Evolutionary conservation across 2,797 vertebrate genomes (phyloP).

Genomic region (Phoxinus dragarum): DNA sequence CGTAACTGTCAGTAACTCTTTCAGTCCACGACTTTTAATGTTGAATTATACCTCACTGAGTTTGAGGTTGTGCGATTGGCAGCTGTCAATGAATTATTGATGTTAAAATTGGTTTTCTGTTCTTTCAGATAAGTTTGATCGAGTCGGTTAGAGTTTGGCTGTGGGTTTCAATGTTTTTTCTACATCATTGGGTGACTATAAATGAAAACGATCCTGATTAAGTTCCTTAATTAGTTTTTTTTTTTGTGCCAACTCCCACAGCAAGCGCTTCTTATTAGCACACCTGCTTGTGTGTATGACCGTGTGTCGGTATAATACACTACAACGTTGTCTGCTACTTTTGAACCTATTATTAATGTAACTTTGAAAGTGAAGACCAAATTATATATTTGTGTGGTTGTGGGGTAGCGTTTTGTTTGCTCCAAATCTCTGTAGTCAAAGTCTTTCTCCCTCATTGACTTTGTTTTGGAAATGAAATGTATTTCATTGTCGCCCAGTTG

Average conservation of each 20-base stretch:
- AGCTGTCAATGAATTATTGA: slow-evolving; percentile 18
- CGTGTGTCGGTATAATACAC: slow-evolving; percentile 22
- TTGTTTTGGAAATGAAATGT: slow-evolving; percentile 36
- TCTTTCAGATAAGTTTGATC: not conserved
- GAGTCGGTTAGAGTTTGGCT: not conserved
- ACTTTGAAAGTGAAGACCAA: slow-evolving; percentile 37
- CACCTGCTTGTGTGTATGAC: not conserved
- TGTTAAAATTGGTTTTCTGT: not conserved
- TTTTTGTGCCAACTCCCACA: not conserved
- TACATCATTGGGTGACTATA: slow-evolving; percentile 3
- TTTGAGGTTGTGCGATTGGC: not conserved
- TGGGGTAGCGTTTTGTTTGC: slow-evolving; percentile 11
- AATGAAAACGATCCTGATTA: slow-evolving; percentile 14
- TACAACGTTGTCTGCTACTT: slow-evolving; percentile 18
- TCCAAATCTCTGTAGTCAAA: slow-evolving; percentile 13
- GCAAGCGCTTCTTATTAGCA: not conserved
- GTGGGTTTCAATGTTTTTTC: not conserved
- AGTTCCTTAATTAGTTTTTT: not conserved
- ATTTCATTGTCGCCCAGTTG: slow-evolving; percentile 18
- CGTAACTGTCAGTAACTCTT: not conserved
- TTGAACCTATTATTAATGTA: slow-evolving; percentile 41
- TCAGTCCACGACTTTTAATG: slow-evolving; percentile 24
- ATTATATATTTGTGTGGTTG: slow-evolving; percentile 24
- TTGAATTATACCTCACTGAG: slow-evolving; percentile 15
- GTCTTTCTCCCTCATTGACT: slow-evolving; percentile 43